Evolutionary conservation across 2,797 vertebrate genomes (phyloP), one percentile per base, ranked within the genome.

Genomic region (Anabacerthia variegaticeps): DNA sequence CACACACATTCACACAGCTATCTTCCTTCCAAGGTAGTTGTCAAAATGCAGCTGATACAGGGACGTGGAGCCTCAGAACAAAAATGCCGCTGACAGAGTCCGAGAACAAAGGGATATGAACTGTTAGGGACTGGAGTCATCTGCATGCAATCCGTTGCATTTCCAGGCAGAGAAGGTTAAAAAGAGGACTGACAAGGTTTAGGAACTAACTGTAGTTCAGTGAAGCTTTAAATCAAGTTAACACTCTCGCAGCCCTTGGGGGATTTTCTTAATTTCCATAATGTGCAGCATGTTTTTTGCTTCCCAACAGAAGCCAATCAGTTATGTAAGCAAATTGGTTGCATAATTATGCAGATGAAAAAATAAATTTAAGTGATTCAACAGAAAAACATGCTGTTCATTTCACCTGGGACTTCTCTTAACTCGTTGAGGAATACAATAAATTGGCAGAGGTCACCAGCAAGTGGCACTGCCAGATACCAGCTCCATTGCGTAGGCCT

Each of bases 191-290:
- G 72, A 24, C 10, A 15, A 59, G 59, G 71, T 37, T 92, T 55
- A 85, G 67, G 52, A 85, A 59, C 88, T 73, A 23, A 46, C 52
- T 49, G 44, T 63, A 76, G 55, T 39, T 91, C 65, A 85, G 41
- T 37, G 81, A 75, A 75, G 75, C 81, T 91, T 94, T 94, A 90
- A 88, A 93, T 91, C 75, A 89, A 65, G 65, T 81, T 88, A 88
- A 85, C 16, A 21, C 59, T 87, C 75, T 69, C 34, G 15, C 32
- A 71, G 3, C 49, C 75, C 65, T 36, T 54, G 7, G n/a, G 77
- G 75, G 49, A 92, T 83, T 92, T 89, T 78, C 39, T 12, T 83
- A 9, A 92, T 94, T 85, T 85, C 66, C 9, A 8, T 61, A 78
- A 89, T 1, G 1, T 17, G 43, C 36, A 32, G 54, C 48, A n/a